phyloP scores from a whole-genome alignment of 92 coral and sea anemone genomes.

The Actinostola sp. region DNA sequence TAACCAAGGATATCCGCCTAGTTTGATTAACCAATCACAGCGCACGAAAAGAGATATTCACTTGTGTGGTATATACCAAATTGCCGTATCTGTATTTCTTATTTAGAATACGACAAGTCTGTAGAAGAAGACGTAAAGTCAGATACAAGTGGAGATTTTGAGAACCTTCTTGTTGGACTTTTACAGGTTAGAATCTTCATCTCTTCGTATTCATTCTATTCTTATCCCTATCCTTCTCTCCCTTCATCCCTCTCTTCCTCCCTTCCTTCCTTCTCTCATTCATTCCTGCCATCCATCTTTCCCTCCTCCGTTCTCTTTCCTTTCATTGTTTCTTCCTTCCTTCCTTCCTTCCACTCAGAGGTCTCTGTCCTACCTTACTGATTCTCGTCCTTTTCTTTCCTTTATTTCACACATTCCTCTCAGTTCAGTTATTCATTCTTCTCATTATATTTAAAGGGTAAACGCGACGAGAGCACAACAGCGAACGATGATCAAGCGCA shows the following conservation, averaged over 20 bases:
- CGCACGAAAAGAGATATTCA: too few relatives aligned
- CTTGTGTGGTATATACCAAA: too few relatives aligned
- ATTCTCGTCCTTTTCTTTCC: too few relatives aligned
- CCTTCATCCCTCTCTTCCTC: background rate
- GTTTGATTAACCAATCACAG: too few relatives aligned
- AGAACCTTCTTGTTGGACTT: constrained; percentile 73
- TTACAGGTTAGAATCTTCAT: constrained; percentile 60
- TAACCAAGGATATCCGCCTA: too few relatives aligned
- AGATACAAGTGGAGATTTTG: constrained; percentile 92
- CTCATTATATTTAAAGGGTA: constrained; percentile 53
- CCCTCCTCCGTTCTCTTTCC: too few relatives aligned
- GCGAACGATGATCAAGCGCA: constrained; percentile 75
- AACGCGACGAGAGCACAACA: constrained; percentile 71
- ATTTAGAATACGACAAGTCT: constrained; percentile 65
- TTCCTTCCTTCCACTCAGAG: too few relatives aligned
- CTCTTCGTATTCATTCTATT: background rate
- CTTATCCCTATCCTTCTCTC: background rate
- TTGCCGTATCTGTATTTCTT: background rate
- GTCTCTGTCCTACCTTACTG: too few relatives aligned
- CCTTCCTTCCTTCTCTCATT: background rate
- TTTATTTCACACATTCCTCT: too few relatives aligned
- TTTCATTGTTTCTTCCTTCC: too few relatives aligned
- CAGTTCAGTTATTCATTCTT: too few relatives aligned
- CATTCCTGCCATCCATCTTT: too few relatives aligned
- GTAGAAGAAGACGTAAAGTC: constrained; percentile 72